phyloP scores from a whole-genome alignment of 1,140 invertebrate genomes.

The Asobara japonica region DNA sequence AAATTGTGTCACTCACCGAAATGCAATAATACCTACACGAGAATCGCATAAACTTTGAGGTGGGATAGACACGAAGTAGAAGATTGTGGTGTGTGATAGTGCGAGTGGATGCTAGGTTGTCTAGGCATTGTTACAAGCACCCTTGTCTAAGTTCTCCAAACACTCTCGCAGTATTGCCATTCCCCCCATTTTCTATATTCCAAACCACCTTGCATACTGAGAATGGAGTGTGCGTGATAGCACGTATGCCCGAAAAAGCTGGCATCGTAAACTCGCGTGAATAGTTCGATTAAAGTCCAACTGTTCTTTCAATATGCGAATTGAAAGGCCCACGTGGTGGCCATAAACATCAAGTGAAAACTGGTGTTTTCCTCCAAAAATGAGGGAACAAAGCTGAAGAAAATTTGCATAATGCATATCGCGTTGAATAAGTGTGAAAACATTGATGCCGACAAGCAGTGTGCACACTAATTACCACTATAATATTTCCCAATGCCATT shows the following conservation, averaged over 20 bases:
- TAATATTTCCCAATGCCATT: too few species aligned
- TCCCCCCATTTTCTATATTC: conserved; percentile 18
- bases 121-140: conserved; percentile 7
- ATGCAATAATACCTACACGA: conserved; percentile 35
- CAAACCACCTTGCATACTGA: conserved; percentile 27
- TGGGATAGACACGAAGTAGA: conserved; percentile 2
- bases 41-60: conserved; percentile 30
- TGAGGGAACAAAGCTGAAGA: neutral
- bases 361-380: neutral
- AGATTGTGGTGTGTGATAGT: conserved; percentile 6
- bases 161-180: conserved; percentile 1
- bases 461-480: too few species aligned
- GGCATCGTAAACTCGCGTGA: conserved; percentile 24
- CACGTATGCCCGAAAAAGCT: conserved; percentile 27
- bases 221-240: conserved; percentile 23
- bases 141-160: neutral
- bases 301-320: neutral
- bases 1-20: conserved; percentile 25
- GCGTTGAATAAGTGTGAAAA: too few species aligned
- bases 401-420: too few species aligned
- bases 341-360: neutral
- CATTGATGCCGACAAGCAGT: too few species aligned
- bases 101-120: neutral
- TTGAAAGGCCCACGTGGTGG: neutral
- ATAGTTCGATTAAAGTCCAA: conserved; percentile 10